Base-by-base conservation (phyloP, 2,888 invertebrate genomes). In the Clunio marinus region DNA sequence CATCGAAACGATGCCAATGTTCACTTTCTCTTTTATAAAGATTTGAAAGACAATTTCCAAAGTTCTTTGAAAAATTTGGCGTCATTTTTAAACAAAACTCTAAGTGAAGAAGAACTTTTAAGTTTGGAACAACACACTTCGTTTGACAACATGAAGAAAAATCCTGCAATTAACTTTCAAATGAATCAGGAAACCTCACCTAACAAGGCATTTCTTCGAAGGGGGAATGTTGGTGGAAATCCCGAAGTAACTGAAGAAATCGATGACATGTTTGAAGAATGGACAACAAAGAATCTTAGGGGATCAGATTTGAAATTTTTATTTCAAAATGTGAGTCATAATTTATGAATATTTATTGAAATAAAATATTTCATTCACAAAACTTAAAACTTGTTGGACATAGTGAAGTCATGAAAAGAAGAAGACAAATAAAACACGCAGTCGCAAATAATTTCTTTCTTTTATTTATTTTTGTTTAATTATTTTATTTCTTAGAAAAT, bases 1-100 rank as follows among this genome's bases (percentile, higher is more conserved):
- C 76, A 83, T 63, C 81, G 86, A 71, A 73, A 88, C 70, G 80
- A 88, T 71, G 79, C 85, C 1, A 89, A 90, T 75, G 78, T 91
- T 70, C 77, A 91, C 1, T 91, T 91, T 73, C 77, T 92, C 69
- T 88, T 88, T 75, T 93, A 92, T 73, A 93, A 93, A 77, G 87
- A 92, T 72, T 84, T 92, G 77, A 77, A 78, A n/a, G 72, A 87
- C 86, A 83, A 90, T 76, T 77, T 89, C 35, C 77, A 80, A 2
- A 76, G 77, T 1, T 78, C 84, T 0, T 82, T 90, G 1, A 77
- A 77, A 22, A 82, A 83, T 70, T 81, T 90, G 0, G 81, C 84
- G 0, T 74, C 80, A 0, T 91, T 91, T 75, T 78, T 90, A 35
- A 81, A 79, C 46, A 86, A 86, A 74, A 73, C 76, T 0, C 81